Evolutionary conservation across 1,140 invertebrate species (phyloP), one percentile per base, ranked within the genome.

Genomic region (Drosophila pallidifrons): DNA sequence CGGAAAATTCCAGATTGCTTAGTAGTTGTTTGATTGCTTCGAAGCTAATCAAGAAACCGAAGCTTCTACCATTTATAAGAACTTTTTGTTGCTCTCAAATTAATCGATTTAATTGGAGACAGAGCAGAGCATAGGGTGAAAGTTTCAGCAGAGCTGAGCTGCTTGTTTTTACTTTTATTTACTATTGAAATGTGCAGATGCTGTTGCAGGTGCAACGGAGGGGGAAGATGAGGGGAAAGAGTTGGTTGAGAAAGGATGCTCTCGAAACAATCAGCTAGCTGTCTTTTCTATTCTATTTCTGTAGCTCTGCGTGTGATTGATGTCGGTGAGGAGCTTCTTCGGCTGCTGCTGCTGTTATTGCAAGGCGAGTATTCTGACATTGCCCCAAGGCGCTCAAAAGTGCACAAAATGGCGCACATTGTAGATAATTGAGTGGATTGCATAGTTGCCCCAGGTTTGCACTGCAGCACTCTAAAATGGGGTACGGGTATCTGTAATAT

Each of bases 81-180:
- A 69, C 30, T 66, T 45, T 25, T 70, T 70, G 72, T 75, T 79
- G 71, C 45, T 69, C 64, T 73, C 67, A 74, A 89, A 83, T 89
- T 87, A 87, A 87, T 87, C 83, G 83, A 88, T 87, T 87, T 88
- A 87, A 87, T 87, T 88, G 77, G 88, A 87, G 80, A 75, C 54
- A 75, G 35, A 38, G 35, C 45, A 57, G 59, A 15, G 28, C 3
- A 20, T 35, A 35, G 82, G 58, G 59, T n/a, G 49, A 72, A 65
- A 85, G 47, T 82, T 82, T 77, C 51, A n/a, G 30, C 16, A 49
- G 58, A 59, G 63, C 45, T 38, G 38, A 25, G 3, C 20, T 61
- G 70, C 58, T 75, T 79, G 55, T 79, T 82, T 88, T 64, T 43
- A 82, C 77, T 81, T 25, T 81, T 83, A 74, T 83, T 88, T 81